Evolutionary conservation across 2,113 vertebrate genomes (phyloP), one percentile per base, ranked within the genome.

Genomic region (Semicossyphus pulcher): DNA sequence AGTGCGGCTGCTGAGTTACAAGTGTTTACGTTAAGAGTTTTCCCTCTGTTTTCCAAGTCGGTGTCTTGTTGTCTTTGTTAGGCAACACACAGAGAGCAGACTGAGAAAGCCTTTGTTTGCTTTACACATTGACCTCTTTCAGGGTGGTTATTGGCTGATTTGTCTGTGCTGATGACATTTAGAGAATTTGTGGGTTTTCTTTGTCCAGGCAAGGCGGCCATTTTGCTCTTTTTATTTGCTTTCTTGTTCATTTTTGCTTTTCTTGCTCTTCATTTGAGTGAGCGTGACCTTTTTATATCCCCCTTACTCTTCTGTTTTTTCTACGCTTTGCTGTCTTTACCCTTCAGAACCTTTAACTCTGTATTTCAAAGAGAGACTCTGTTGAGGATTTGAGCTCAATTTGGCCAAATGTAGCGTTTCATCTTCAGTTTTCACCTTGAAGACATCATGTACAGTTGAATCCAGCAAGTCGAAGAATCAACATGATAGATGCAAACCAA

Each of bases 321-420:
- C n/a, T n/a, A 86, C 87, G 72, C 26, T 36, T 14, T 31, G 18
- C 48, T 48, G 23, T 57, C 53, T 76, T 66, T 88, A 92, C 87
- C 91, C 92, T 93, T 92, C 84, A 88, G 28, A 70, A 91, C 69
- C 76, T 86, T 60, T 83, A 52, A 72, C 37, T 74, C 66, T 67
- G 28, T 70, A 62, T 53, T 66, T n/a, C n/a, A 28, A 29, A 51
- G 91, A 86, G 42, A 76, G 31, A 32, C 9, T 29, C 37, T 56
- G 7, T 65, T 86, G 83, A 67, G 85, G 88, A 77, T 68, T 69
- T 53, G 41, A 79, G 21, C 57, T 75, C 37, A 28, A 75, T 92
- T 94, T 92, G 91, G 93, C 92, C 88, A 77, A 66, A 91, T 83
- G 81, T 87, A 65, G 83, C 88, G n/a, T n/a, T n/a, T n/a, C n/a